These are phyloP conservation scores for Podocnemis expansa DNA, from an alignment of 2,113 vertebrate genomes.

Conservation along the genomic window DNA sequence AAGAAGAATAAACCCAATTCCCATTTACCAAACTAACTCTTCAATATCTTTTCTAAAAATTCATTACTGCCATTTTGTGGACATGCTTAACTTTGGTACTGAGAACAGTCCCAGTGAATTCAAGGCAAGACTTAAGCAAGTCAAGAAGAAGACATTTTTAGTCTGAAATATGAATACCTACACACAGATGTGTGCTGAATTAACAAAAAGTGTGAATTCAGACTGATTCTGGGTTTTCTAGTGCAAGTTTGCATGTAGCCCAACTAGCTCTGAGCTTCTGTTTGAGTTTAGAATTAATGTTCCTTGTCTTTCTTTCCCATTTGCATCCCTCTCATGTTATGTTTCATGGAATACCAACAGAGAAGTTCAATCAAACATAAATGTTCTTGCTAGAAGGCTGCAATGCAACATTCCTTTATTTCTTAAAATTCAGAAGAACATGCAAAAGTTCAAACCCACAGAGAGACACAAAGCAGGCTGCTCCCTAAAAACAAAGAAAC, in stretches of 20 bases:
- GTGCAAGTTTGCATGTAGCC: background rate
- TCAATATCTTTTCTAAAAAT: too few relatives aligned
- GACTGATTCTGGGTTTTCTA: background rate
- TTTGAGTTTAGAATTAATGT: background rate
- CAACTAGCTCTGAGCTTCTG: background rate
- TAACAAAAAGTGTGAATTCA: background rate
- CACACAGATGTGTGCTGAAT: background rate
- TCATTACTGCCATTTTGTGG: background rate
- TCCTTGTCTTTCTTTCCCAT: background rate
- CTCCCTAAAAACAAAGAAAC: too few relatives aligned
- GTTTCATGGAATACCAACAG: too few relatives aligned
- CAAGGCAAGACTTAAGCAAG: too few relatives aligned
- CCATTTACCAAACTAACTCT: background rate
- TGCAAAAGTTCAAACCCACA: too few relatives aligned
- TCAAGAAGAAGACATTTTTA: background rate
- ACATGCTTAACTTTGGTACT: background rate
- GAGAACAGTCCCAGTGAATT: too few relatives aligned
- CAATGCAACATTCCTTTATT: too few relatives aligned
- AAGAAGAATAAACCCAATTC: rapidly evolving
- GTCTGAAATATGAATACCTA: background rate
- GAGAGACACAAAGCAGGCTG: too few relatives aligned
- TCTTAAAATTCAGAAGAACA: too few relatives aligned
- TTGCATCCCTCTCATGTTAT: background rate
- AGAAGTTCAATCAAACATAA: too few relatives aligned
- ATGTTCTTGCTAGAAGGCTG: too few relatives aligned